Conservation (phyloP, 2,888 invertebrate genomes). For the Drosophila ezoana region DNA sequence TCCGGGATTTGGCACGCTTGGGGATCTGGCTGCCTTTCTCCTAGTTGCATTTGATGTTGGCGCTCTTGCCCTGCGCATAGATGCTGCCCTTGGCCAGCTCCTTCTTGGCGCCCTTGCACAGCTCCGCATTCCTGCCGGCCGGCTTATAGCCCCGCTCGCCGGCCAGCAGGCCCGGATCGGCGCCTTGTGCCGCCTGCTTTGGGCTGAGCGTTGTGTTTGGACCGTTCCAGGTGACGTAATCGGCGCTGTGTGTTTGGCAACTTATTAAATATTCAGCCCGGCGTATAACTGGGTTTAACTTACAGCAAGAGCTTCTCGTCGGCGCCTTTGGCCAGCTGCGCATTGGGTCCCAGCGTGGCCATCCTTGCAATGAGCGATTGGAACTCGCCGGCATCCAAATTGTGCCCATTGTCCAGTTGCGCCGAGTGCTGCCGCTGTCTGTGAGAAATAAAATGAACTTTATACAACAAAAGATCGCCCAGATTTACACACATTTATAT, state of each 20-base stretch:
- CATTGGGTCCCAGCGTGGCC: constrained; percentile 89
- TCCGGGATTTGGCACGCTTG: constrained; percentile 67
- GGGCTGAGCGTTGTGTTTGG: constrained; percentile 88
- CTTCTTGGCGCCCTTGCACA: constrained; percentile 90
- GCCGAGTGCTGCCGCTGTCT: constrained; percentile 75
- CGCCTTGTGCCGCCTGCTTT: constrained; percentile 86
- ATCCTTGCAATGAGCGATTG: constrained; percentile 82
- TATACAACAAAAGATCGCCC: too few relatives aligned
- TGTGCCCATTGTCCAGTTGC: constrained; percentile 57
- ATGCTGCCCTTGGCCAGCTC: constrained; percentile 92
- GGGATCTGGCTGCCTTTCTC: constrained; percentile 1
- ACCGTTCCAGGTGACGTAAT: constrained; percentile 94
- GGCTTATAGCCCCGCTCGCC: constrained; percentile 86
- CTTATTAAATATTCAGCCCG: too few relatives aligned
- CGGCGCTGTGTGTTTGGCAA: constrained; percentile 87
- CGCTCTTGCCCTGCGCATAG: constrained; percentile 87
- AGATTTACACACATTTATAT: neutral
- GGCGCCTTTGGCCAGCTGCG: constrained; percentile 90
- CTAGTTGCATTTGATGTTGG: constrained; percentile 84
- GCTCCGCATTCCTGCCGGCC: constrained; percentile 88
- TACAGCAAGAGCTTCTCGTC: constrained; percentile 92
- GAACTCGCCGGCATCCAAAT: constrained; percentile 81
- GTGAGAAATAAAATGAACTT: neutral
- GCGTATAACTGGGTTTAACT: constrained; percentile 82
- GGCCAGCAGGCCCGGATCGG: constrained; percentile 85